phyloP scores from a whole-genome alignment of 2,113 vertebrate genomes.

The Lepisosteus oculatus region DNA sequence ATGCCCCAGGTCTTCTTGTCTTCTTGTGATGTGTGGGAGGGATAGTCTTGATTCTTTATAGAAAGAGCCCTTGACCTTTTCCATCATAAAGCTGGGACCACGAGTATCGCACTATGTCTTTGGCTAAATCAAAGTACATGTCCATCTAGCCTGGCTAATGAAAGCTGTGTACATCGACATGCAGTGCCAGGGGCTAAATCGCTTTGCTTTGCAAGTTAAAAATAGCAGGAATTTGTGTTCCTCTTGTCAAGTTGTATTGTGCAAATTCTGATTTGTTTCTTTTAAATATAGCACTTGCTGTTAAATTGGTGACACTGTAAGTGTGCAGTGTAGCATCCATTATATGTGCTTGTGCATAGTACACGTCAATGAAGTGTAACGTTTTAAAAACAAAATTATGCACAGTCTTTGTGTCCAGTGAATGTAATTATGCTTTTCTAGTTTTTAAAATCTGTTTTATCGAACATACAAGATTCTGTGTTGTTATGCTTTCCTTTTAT shows the following conservation, averaged over 20 bases:
- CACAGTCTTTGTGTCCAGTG: too few species aligned
- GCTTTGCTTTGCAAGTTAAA: constrained; percentile 51
- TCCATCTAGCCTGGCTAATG: constrained; percentile 46
- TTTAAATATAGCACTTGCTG: constrained; percentile 17
- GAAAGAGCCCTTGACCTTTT: constrained; percentile 45
- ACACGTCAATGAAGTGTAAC: too few species aligned
- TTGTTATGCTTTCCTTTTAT: too few species aligned
- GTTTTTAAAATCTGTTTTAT: too few species aligned
- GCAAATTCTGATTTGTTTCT: constrained; percentile 36
- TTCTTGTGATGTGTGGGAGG: background rate
- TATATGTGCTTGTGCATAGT: too few species aligned
- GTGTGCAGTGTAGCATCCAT: too few species aligned
- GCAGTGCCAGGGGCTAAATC: constrained; percentile 40
- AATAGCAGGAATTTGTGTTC: constrained; percentile 46
- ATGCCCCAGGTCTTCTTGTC: constrained; percentile 8
- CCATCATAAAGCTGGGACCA: constrained; percentile 31
- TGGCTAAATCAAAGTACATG: constrained; percentile 30
- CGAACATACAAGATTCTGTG: too few species aligned
- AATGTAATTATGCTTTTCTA: too few species aligned
- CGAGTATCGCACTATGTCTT: constrained; percentile 40
- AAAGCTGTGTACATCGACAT: constrained; percentile 19
- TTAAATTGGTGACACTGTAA: background rate
- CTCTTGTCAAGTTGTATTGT: constrained; percentile 41
- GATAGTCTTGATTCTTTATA: constrained; percentile 38
- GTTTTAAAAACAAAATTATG: too few species aligned